A percentile compares a stretch with the other conserved stretches of the same genome.
phyloP scores from a whole-genome alignment of 2,888 invertebrate species.

The Leptothorax acervorum region DNA sequence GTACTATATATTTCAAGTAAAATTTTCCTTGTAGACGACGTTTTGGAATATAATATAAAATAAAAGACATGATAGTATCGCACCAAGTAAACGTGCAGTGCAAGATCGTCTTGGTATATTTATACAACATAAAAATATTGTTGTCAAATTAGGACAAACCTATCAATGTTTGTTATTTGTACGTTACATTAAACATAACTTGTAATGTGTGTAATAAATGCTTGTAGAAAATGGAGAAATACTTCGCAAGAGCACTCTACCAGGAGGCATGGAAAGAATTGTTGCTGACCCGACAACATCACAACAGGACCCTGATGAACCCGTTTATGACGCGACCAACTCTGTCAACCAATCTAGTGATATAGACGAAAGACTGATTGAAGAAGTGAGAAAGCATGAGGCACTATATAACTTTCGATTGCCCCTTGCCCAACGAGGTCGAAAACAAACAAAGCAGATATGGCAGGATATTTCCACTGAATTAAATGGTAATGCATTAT shows the following conservation, averaged over 20 bases:
- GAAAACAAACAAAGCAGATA: neutral
- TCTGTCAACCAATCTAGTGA: neutral
- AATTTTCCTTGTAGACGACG: too few species aligned
- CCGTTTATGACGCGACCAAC: neutral
- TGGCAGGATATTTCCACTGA: conserved; percentile 4
- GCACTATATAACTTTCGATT: neutral
- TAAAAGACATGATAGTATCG: neutral
- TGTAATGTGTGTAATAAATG: conserved; percentile 7
- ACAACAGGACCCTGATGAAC: neutral
- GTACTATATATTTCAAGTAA: too few species aligned
- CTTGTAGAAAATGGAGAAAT: neutral
- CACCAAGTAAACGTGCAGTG: neutral
- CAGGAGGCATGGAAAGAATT: conserved; percentile 1
- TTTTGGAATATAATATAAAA: neutral
- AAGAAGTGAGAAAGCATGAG: conserved; percentile 2
- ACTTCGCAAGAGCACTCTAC: neutral
- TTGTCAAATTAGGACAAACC: neutral
- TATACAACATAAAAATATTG: conserved; percentile 12
- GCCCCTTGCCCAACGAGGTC: neutral
- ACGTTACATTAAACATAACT: neutral
- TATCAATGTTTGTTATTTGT: conserved; percentile 3
- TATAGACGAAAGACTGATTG: conserved; percentile 5
- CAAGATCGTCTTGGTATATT: neutral
- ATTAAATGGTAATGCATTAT: conserved; percentile 6
- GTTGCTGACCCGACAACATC: neutral